Base-by-base conservation (phyloP, 2,888 invertebrate species). In the Noctuana brunneofusca region DNA sequence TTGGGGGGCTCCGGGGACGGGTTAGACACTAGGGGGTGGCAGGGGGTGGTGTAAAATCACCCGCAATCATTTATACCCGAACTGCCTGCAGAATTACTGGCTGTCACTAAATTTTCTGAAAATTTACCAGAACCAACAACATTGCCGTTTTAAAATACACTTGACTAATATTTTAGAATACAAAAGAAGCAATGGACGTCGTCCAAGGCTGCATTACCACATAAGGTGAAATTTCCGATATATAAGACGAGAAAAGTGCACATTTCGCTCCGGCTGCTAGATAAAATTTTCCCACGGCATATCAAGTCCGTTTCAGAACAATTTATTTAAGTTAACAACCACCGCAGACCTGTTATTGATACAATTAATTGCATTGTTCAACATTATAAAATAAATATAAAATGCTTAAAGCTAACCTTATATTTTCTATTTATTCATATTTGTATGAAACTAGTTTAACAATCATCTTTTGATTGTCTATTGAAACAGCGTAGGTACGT, bases 51-150 rank as follows among this genome's bases (percentile, higher is more conserved):
- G 87, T 84, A 89, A 89, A 89, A 89, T 90, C 90, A 89, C 90
- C 90, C 90, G 83, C 90, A 89, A 90, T 91, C 89, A 90, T 90
- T 90, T 91, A 89, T 90, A 89, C 87, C 89, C 89, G 86, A 90
- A 90, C 89, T 88, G 89, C 89, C 89, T 87, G 85, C 83, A 79
- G 87, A 89, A 89, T 89, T 89, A 89, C 89, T 84, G 85, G 83
- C 86, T 85, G 79, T 85, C 85, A 86, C 88, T 83, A 84, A 84
- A 86, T 83, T 81, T 76, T 73, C 80, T 79, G 77, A 74, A 74
- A 70, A 75, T 75, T 74, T 71, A 66, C 69, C 65, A 68, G 65
- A 22, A 68, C 66, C 69, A 65, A 66, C 66, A 69, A 78, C 76
- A 77, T 75, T 71, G 72, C 70, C 12, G 16, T 24, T 52, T 46